Evolutionary conservation across 1,140 invertebrate species (phyloP).

Genomic region (Hylyphantes graminicola): DNA sequence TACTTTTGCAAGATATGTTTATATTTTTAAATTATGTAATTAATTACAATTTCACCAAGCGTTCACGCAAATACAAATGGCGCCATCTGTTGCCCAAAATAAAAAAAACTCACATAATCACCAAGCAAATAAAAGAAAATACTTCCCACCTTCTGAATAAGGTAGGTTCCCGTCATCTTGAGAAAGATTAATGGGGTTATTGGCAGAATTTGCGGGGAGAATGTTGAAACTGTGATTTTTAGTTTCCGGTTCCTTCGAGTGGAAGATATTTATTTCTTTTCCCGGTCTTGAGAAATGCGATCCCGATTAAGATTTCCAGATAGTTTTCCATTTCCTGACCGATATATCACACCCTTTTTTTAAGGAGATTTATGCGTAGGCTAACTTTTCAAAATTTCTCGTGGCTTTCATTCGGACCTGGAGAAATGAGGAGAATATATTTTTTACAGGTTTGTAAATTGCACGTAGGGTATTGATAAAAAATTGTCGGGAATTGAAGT

Average conservation of each 20-base stretch:
- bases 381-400: too few species aligned
- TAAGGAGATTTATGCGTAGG: background rate
- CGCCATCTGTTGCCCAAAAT: slow-evolving; percentile 34
- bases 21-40: too few species aligned
- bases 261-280: slow-evolving; percentile 55
- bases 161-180: slow-evolving; percentile 33
- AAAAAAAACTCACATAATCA: slow-evolving; percentile 10
- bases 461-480: too few species aligned
- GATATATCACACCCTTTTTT: slow-evolving; percentile 19
- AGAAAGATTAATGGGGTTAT: slow-evolving; percentile 55
- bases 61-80: background rate
- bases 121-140: slow-evolving; percentile 3
- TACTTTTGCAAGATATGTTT: background rate
- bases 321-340: slow-evolving; percentile 20
- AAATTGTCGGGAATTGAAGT: too few species aligned
- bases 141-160: slow-evolving; percentile 27
- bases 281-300: slow-evolving; percentile 44
- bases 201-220: slow-evolving; percentile 50
- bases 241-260: slow-evolving; percentile 46
- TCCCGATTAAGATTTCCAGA: slow-evolving; percentile 53
- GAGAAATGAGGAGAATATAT: too few species aligned
- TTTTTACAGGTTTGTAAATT: too few species aligned
- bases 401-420: too few species aligned
- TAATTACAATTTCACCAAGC: background rate
- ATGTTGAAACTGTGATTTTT: slow-evolving; percentile 59